These are phyloP conservation scores for Dunckerocampus dactyliophorus DNA, from an alignment of 2,113 vertebrate genomes.

Conservation along the genomic window DNA sequence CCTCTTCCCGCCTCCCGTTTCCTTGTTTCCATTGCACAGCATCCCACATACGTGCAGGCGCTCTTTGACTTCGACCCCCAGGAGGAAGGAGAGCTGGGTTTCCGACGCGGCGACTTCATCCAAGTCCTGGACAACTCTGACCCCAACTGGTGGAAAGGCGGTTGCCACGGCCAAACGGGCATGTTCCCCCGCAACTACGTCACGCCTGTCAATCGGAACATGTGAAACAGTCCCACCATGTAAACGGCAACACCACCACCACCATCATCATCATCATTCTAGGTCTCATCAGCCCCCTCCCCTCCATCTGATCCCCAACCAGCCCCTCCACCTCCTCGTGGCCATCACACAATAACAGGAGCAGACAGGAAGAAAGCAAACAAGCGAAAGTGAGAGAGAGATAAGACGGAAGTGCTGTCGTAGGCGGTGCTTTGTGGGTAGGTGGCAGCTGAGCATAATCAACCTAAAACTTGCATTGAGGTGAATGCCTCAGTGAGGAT, in stretches of 20 bases:
- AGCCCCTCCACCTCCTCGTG: conserved; percentile 77
- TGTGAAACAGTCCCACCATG: conserved; percentile 73
- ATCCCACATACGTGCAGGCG: conserved; percentile 90
- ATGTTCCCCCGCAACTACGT: conserved; percentile 99
- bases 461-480: conserved; percentile 54
- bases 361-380: conserved; percentile 83
- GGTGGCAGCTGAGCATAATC: conserved; percentile 53
- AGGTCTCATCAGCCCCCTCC: conserved; percentile 49
- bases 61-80: conserved; percentile 99
- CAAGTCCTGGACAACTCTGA: conserved; percentile 99
- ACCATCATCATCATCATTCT: conserved; percentile 40
- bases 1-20: not conserved
- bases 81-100: conserved; percentile 97
- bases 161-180: conserved; percentile 93
- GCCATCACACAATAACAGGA: conserved; percentile 82
- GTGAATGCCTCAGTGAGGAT: conserved; percentile 68
- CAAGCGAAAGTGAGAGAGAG: conserved; percentile 38
- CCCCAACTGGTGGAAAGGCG: conserved; percentile 99
- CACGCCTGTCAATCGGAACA: conserved; percentile 93
- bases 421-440: conserved; percentile 44
- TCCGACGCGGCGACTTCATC: conserved; percentile 96
- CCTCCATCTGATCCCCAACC: conserved; percentile 63
- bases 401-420: conserved; percentile 33
- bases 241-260: conserved; percentile 31
- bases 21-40: conserved; percentile 25